Evolutionary conservation across 1,140 invertebrate genomes (phyloP), one percentile per base, ranked within the genome.

Genomic region (Drosophila grimshawi): DNA sequence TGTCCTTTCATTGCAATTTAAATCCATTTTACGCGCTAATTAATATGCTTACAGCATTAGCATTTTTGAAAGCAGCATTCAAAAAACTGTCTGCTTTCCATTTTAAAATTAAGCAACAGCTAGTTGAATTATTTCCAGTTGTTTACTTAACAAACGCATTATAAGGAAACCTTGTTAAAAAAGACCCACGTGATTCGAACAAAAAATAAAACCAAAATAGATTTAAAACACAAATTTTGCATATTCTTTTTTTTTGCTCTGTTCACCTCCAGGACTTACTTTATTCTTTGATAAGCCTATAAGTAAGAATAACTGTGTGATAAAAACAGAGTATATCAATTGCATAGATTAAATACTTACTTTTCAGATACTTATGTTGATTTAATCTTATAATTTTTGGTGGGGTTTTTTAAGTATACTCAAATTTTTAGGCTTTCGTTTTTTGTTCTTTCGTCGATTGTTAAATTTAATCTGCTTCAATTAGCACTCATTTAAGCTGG

Each of bases 381-480:
- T 57, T 68, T 51, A 78, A 62, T 86, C 60, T 60, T 55, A 52
- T 64, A 75, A 81, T 81, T 71, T 51, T 78, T 86, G 56, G 30
- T 41, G 7, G 27, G 6, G 7, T 45, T 59, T 63, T 71, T 63
- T 68, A 53, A 43, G 19, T 33, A 4, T 1, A n/a, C 3, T 19
- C 19, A 19, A 19, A 3, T 11, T 8, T 7, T 48, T 49, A 55
- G 10, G 19, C 19, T 19, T 52, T 55, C 48, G 6, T 45, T 27
- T 5, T 60, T 43, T 3, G 39, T 49, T 72, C 19, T 19, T 65
- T 57, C 62, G 19, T 56, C 41, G 45, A 39, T 39, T 39, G 10
- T 49, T 62, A 19, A 72, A 32, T 46, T 67, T 6, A 6, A 41
- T n/a, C 19, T 49, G 27, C 45, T 48, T 45, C 19, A 19, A 19